phyloP scores from a whole-genome alignment of 2,888 invertebrate genomes.

The Hipparchia semele region DNA sequence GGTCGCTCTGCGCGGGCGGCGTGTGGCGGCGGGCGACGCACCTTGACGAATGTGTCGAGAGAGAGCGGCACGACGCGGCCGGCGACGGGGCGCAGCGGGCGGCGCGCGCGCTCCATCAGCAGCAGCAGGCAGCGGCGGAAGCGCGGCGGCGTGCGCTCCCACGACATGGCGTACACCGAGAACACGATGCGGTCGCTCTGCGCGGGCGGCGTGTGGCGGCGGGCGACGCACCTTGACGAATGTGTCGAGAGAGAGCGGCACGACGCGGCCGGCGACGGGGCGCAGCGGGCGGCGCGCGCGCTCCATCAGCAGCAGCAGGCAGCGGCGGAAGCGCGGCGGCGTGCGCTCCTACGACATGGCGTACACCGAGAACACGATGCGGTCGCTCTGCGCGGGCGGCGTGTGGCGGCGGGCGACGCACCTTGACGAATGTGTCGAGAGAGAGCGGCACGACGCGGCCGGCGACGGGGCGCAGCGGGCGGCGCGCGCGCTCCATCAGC shows the following conservation, averaged over 20 bases:
- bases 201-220: constrained; percentile 25
- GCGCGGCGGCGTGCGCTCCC: constrained; percentile 52
- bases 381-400: no score
- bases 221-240: not conserved
- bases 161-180: constrained; percentile 67
- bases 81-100: constrained; percentile 74
- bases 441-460: constrained; percentile 77
- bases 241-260: not conserved
- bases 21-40: not conserved
- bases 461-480: constrained; percentile 55
- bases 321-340: constrained; percentile 62
- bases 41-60: constrained; percentile 76
- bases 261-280: not conserved
- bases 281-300: constrained; percentile 70
- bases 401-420: constrained; percentile 47
- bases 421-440: constrained; percentile 61
- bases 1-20: no score
- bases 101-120: constrained; percentile 71
- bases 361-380: no score
- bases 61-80: constrained; percentile 77
- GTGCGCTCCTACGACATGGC: constrained; percentile 48
- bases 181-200: constrained; percentile 70
- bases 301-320: constrained; percentile 65
- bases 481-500: constrained; percentile 50
- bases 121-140: constrained; percentile 64